Evolutionary conservation across 2,888 invertebrate genomes (phyloP).

Genomic region (Stegana nigrithorax): DNA sequence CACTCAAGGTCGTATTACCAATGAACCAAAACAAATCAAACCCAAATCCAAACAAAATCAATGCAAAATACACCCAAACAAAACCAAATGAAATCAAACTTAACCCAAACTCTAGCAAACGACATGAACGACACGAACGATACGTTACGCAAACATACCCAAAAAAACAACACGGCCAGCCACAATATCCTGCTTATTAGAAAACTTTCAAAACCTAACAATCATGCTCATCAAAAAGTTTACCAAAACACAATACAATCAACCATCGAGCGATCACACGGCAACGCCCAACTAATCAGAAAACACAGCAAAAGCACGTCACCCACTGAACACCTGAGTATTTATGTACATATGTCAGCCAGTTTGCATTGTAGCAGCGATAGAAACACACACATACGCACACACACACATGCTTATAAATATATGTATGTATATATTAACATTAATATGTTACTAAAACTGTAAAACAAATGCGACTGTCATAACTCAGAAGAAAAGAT

Average conservation of each 20-base stretch:
- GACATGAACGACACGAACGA: too few relatives aligned
- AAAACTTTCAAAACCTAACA: slow-evolving; percentile 2
- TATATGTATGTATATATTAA: neutral
- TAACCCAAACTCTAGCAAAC: neutral
- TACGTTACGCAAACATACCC: too few relatives aligned
- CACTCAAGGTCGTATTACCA: neutral
- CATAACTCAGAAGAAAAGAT: slow-evolving; percentile 45
- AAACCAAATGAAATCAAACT: neutral
- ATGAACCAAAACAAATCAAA: neutral
- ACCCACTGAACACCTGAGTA: neutral
- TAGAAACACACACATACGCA: neutral
- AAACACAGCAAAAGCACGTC: neutral
- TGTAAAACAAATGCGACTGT: slow-evolving; percentile 52
- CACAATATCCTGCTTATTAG: slow-evolving; percentile 3
- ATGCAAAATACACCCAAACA: too few relatives aligned
- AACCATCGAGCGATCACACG: neutral
- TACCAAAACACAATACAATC: slow-evolving; percentile 9
- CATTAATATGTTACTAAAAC: neutral
- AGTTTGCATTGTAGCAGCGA: too few relatives aligned
- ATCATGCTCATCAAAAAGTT: slow-evolving; percentile 14
- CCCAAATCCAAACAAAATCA: neutral
- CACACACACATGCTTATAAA: neutral
- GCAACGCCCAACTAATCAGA: slow-evolving; percentile 1
- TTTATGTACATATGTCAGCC: too few relatives aligned
- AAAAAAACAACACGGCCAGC: neutral